Evolutionary conservation across 2,888 invertebrate genomes (phyloP), one percentile per base, ranked within the genome.

Genomic region (Scaptomyza reducta): DNA sequence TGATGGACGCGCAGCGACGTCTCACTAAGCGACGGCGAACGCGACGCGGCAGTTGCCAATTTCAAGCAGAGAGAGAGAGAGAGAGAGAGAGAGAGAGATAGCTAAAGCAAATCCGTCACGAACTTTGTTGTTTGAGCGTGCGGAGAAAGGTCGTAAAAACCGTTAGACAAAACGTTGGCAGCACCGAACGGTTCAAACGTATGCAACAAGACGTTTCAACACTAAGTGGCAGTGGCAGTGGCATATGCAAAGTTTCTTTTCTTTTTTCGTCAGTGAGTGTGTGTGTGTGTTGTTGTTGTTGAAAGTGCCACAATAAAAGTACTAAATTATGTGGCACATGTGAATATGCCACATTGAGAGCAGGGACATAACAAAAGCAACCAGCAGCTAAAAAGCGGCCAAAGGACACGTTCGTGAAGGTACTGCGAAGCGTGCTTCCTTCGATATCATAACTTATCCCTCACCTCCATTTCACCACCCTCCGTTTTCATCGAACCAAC

Each of bases 21-120:
- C 54, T 51, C 73, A 73, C 53, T 50, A 64, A 59, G 74, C 74
- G 79, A 79, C 79, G 74, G 77, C 61, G 51, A 62, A 66, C 63
- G 66, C 61, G 60, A 58, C 79, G 80, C 54, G 70, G 33, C 77
- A 70, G 62, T 41, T 62, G 57, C 42, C 57, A 41, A n/a, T 33
- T 16, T 18, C n/a, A 13, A 33, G 18, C 33, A 40, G 22, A 41
- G 11, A n/a, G 31, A 53, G 41, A 6, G n/a, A n/a, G n/a, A n/a
- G n/a, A n/a, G n/a, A n/a, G n/a, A n/a, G n/a, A n/a, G n/a, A n/a
- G n/a, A n/a, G n/a, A n/a, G n/a, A n/a, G n/a, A n/a, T n/a, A n/a
- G n/a, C n/a, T n/a, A n/a, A 51, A 44, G 22, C 42, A 18, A 46
- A 47, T 6, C n/a, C n/a, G n/a, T n/a, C n/a, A 41, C 44, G 33